Evolutionary conservation across 2,888 invertebrate species (phyloP), one percentile per base, ranked within the genome.

Genomic region (Calliphora vomitoria): DNA sequence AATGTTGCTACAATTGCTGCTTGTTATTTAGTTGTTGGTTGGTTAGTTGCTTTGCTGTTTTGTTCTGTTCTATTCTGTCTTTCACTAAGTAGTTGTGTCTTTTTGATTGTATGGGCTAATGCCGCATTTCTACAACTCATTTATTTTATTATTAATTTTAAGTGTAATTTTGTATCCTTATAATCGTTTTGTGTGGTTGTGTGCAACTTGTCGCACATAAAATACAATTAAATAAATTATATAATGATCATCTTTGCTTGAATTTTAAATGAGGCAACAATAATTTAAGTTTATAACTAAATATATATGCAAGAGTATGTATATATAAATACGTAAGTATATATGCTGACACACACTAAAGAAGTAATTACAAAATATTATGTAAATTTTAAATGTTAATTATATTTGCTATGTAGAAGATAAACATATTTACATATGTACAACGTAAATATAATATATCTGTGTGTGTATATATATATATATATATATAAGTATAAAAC

Each of bases 121-220:
- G 69, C 41, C 60, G 31, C 62, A 69, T 69, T 60, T 76, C 68
- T 62, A 69, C 69, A 75, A 75, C 74, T 58, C 50, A 75, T 75
- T 83, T 55, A 76, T 53, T 76, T 83, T 64, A 76, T 83, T 76
- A 83, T 69, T 83, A 62, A 76, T 83, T 76, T 75, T 38, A 82
- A 82, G 75, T 82, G 82, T 71, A 15, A 69, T 68, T 58, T 82
- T 69, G 25, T 69, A 47, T 68, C 47, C 47, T 66, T 50, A 60
- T 60, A 69, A 76, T 76, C 13, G 62, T 71, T 83, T 53, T 62
- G 50, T 76, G 60, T 76, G 76, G 60, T 60, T 76, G 31, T 69
- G 76, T 69, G 35, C 38, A 75, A 68, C 75, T 76, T 76, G 53
- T 76, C 76, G 60, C 75, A 50, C 69, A 83, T 71, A 58, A 82